Conservation (phyloP, 2,888 invertebrate species). For the Ethmia dodecea region DNA sequence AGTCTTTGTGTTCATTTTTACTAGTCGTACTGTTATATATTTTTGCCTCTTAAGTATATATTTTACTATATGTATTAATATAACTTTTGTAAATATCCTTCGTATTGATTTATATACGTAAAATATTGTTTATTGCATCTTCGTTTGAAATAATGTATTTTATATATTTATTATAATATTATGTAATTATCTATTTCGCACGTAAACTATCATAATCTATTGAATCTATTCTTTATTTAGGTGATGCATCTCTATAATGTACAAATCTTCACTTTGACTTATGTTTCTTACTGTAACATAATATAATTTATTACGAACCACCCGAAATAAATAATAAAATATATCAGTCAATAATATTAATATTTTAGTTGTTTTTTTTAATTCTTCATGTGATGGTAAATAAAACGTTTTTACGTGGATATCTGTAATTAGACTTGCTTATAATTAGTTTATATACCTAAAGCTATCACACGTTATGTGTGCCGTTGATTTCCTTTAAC, state of each 20-base stretch:
- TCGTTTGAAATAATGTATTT: constrained; percentile 30
- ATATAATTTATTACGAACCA: constrained; percentile 44
- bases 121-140: constrained; percentile 61
- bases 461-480: too few relatives aligned
- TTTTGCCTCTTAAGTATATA: constrained; percentile 18
- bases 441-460: too few relatives aligned
- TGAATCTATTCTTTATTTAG: constrained; percentile 16
- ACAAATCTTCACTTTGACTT: constrained; percentile 26
- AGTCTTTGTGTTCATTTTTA: constrained; percentile 41
- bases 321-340: constrained; percentile 42
- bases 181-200: constrained; percentile 11
- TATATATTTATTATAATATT: constrained; percentile 16
- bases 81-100: constrained; percentile 69
- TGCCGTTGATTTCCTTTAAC: too few relatives aligned
- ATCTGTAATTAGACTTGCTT: too few relatives aligned
- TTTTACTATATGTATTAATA: constrained; percentile 23
- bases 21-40: constrained; percentile 35
- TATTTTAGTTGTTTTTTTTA: constrained; percentile 14
- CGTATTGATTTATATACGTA: constrained; percentile 59
- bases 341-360: constrained; percentile 30
- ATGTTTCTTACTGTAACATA: constrained; percentile 22
- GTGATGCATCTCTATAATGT: constrained; percentile 36
- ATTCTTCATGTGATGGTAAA: too few relatives aligned
- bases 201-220: constrained; percentile 16
- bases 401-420: too few relatives aligned